Conservation (phyloP, 2,888 invertebrate species). For the Tromatobia lineatoria region DNA sequence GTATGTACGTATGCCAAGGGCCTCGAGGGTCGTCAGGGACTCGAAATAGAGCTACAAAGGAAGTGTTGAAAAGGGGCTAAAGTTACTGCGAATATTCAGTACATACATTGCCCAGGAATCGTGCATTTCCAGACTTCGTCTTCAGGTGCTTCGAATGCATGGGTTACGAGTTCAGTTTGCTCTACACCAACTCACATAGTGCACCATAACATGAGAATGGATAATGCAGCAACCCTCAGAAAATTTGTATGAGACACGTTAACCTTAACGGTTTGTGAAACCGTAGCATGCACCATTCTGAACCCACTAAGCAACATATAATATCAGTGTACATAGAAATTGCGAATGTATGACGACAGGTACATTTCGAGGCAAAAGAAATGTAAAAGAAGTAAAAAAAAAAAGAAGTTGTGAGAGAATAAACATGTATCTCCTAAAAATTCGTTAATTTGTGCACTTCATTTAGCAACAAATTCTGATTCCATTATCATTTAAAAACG, state of each 20-base stretch:
- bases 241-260: slow-evolving; percentile 38
- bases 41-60: slow-evolving; percentile 52
- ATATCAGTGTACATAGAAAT: background rate
- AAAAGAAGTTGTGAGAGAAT: no score
- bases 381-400: no score
- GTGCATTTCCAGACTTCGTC: slow-evolving; percentile 30
- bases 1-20: slow-evolving; percentile 47
- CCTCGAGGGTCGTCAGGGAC: slow-evolving; percentile 35
- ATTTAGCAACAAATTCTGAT: no score
- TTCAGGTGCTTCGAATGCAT: slow-evolving; percentile 41
- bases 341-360: background rate
- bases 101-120: slow-evolving; percentile 24
- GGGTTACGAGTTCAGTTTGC: slow-evolving; percentile 38
- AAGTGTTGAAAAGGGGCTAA: slow-evolving; percentile 50
- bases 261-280: background rate
- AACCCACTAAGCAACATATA: slow-evolving; percentile 22
- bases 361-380: background rate
- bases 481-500: no score
- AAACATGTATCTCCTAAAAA: no score
- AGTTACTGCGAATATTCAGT: slow-evolving; percentile 48
- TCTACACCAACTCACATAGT: background rate
- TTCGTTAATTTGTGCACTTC: no score
- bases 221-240: slow-evolving; percentile 10
- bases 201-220: slow-evolving; percentile 6
- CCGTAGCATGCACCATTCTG: slow-evolving; percentile 17